Evolutionary conservation across 2,888 invertebrate genomes (phyloP).

Genomic region (Crossocerus cetratus): DNA sequence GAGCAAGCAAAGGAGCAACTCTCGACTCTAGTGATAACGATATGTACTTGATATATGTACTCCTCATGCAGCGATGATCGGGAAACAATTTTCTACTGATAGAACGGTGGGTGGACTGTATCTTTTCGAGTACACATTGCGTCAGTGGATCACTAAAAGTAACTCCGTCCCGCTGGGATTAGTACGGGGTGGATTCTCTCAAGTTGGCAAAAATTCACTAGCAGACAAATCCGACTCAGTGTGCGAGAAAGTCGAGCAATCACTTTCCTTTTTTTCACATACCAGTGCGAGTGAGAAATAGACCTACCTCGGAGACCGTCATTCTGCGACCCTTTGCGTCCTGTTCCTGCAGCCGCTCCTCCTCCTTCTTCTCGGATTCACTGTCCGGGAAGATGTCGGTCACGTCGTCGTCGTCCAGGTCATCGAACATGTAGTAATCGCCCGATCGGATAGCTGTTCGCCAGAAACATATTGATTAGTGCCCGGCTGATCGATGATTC

Average conservation of each 20-base stretch:
- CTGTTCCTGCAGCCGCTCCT: constrained; percentile 74
- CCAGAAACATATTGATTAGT: constrained; percentile 30
- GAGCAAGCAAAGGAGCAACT: neutral
- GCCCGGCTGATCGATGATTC: too few species aligned
- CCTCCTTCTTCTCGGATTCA: constrained; percentile 79
- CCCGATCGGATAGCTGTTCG: constrained; percentile 95
- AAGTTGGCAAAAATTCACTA: constrained; percentile 18
- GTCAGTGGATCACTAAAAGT: constrained; percentile 20
- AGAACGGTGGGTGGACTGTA: too few species aligned
- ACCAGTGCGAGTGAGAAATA: neutral
- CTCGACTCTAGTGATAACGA: constrained; percentile 7
- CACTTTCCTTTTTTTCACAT: neutral
- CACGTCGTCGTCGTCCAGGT: constrained; percentile 88
- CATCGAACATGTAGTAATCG: constrained; percentile 99
- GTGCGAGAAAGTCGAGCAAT: constrained; percentile 10
- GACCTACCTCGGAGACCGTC: constrained; percentile 75
- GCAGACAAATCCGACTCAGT: constrained; percentile 38
- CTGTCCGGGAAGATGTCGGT: constrained; percentile 81
- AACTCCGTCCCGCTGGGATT: constrained; percentile 25
- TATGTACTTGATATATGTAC: neutral
- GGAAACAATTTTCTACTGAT: neutral
- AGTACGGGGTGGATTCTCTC: constrained; percentile 24
- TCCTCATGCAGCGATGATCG: neutral
- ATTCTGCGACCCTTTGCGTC: constrained; percentile 74
- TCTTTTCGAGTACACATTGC: too few species aligned